Base-by-base conservation (phyloP, 2,113 vertebrate species). In the Cyprinodon brontotheroides region DNA sequence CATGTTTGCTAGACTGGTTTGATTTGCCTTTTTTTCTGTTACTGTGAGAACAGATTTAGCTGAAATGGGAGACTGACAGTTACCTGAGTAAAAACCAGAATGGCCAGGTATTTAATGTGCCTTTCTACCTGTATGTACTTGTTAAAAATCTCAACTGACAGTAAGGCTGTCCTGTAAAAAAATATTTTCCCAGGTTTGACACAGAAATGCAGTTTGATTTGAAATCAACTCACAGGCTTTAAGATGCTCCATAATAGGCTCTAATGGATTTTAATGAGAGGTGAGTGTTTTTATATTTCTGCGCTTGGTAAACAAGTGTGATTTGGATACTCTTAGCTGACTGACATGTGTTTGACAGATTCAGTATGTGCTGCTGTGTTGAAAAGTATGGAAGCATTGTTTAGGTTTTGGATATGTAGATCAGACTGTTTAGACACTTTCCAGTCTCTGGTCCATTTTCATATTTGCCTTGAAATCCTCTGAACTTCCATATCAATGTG, bases 41-140 rank as follows among this genome's bases (percentile, higher is more conserved):
- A 38, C 68, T 70, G 20, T 53, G 13, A 17, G n/a, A 40, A 41
- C 68, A 3, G 29, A 40, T 6, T 17, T 15, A 57, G 50, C 14
- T 60, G 20, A 38, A 12, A 37, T 61, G 47, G 41, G 11, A 41
- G 63, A 62, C 20, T 75, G 59, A 70, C 22, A 70, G 62, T 22
- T 0, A 45, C 45, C 14, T 68, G 68, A 68, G 50, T 68, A 74
- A 63, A 81, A 78, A 74, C 60, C 70, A 72, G 80, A 70, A 76
- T 63, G n/a, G 61, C 64, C 78, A 65, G 70, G 47, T 75, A 57
- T 75, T 41, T 60, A 53, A 74, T 53, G 53, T 10, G 12, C 4
- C 61, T 15, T 43, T 38, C 6, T 65, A 43, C 48, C 61, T 50
- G 59, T 71, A 39, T 61, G 45, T 29, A 38, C 71, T 57, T 43